Conservation (phyloP, 1,140 invertebrate species). For the Drosophila orosa region DNA sequence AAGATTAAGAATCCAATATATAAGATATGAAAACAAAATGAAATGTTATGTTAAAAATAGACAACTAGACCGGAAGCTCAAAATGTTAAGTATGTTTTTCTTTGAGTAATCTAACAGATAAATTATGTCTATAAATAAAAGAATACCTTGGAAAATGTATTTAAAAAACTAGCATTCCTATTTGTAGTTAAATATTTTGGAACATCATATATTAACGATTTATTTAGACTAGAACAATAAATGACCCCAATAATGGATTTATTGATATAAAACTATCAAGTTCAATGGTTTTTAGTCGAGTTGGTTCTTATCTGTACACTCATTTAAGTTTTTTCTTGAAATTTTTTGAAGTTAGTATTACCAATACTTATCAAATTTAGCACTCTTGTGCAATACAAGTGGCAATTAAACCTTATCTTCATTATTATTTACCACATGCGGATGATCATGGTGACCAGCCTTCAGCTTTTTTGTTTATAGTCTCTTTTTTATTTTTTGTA, state of each 20-base stretch:
- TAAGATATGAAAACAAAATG: background rate
- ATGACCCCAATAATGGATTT: background rate
- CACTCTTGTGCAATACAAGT: slow-evolving; percentile 3
- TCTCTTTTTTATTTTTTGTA: background rate
- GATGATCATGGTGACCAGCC: background rate
- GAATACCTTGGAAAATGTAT: background rate
- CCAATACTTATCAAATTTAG: background rate
- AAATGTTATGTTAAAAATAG: slow-evolving; percentile 12
- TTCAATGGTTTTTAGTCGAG: slow-evolving; percentile 32
- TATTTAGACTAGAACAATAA: background rate
- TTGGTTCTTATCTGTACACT: slow-evolving; percentile 13
- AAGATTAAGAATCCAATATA: background rate
- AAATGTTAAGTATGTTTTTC: background rate
- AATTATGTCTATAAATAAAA: slow-evolving; percentile 2
- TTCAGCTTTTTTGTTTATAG: background rate
- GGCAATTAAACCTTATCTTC: slow-evolving; percentile 1
- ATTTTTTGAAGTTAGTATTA: background rate
- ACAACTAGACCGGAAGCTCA: slow-evolving; percentile 12
- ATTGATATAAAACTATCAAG: slow-evolving; percentile 23
- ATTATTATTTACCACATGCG: background rate
- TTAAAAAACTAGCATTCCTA: background rate
- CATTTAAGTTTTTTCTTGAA: background rate
- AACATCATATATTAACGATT: background rate
- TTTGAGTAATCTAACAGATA: slow-evolving; percentile 5
- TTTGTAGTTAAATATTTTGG: background rate